Percentiles rank a stretch among this genome's conserved stretches.
phyloP scores from a whole-genome alignment of 2,888 invertebrate genomes.

The Actias luna region DNA sequence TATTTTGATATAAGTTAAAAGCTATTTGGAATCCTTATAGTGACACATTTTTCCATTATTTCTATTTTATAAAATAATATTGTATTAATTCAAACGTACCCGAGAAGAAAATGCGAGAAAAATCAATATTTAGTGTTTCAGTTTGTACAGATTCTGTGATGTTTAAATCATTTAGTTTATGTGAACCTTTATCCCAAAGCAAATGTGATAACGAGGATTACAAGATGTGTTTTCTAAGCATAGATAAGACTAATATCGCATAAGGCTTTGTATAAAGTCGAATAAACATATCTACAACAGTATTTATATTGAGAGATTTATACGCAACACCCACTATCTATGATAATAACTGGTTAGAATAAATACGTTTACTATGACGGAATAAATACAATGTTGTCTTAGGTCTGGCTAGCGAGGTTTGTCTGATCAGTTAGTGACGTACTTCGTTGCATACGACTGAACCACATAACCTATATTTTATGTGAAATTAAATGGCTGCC shows the following conservation, averaged over 20 bases:
- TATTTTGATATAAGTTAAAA: neutral
- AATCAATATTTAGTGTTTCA: neutral
- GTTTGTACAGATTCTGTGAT: neutral
- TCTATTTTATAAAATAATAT: neutral
- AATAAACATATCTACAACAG: neutral
- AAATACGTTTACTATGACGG: slow-evolving; percentile 12
- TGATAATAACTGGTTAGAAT: neutral
- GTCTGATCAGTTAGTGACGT: neutral
- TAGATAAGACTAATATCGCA: neutral
- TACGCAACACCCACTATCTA: neutral
- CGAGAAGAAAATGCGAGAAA: no score
- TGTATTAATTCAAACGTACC: neutral
- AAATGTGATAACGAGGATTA: neutral
- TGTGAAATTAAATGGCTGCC: neutral
- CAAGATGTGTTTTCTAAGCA: neutral
- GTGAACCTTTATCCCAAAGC: neutral
- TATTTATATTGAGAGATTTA: neutral
- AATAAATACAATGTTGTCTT: slow-evolving; percentile 22
- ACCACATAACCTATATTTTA: neutral
- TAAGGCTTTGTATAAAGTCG: neutral
- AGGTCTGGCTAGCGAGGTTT: slow-evolving; percentile 22
- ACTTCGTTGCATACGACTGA: neutral
- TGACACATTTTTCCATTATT: neutral
- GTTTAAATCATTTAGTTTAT: no score
- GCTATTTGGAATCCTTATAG: neutral